Base-by-base conservation (phyloP, 2,888 invertebrate species). In the Scaeva pyrastri region DNA sequence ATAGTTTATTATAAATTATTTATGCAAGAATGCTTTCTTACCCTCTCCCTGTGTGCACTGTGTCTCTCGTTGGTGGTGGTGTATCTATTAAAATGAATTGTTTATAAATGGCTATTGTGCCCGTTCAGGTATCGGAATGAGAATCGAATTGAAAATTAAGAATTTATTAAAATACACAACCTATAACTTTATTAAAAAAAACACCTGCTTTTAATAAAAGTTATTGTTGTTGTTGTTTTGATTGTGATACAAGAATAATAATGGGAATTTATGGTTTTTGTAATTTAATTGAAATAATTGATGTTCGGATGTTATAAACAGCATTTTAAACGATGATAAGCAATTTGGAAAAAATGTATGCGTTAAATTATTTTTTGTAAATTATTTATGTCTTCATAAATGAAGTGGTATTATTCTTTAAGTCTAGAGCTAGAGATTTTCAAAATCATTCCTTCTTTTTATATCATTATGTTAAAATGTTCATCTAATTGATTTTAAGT, bases 11-110 rank as follows among this genome's bases (percentile, higher is more conserved):
- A 50, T 36, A 50, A 66, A 50, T 66, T 19, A 66, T 66, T 68
- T 68, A 68, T 68, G 68, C 50, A 68, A 68, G 68, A 68, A 68
- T 68, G 12, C 68, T 39, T 21, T 23, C 19, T 66, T 19, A n/a
- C 26, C 31, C 2, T 48, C 48, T 66, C 4, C 7, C 26, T 31
- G 8, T 31, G 31, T 31, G 31, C 31, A 31, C 31, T 31, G 31
- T 31, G 31, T 31, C 31, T 31, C 31, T 31, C 31, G 31, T n/a
- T n/a, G n/a, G n/a, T n/a, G n/a, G n/a, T n/a, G 31, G 31, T 31
- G 8, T 31, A 31, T 31, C 31, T 31, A 7, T 31, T 50, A 19
- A n/a, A n/a, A 12, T 66, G 36, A 48, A 48, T n/a, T 66, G 10
- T 31, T 45, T 66, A 36, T 50, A 19, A 12, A 21, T 31, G 64